Evolutionary conservation across 2,888 invertebrate species (phyloP).

Genomic region (Sipha maydis): DNA sequence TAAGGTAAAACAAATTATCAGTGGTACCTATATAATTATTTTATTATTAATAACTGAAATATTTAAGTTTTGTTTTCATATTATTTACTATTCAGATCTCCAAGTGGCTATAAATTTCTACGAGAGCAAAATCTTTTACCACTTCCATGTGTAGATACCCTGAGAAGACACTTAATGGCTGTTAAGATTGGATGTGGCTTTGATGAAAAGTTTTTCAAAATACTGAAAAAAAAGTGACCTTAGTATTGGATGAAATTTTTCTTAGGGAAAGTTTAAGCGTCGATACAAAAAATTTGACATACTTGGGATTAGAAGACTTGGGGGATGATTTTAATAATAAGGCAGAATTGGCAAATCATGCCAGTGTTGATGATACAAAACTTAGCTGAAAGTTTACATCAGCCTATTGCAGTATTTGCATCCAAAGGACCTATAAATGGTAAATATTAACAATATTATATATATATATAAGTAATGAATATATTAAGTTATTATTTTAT

Average conservation of each 20-base stretch:
- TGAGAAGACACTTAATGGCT: not conserved
- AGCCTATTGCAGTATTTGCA: not conserved
- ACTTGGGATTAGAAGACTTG: not conserved
- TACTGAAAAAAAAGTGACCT: not conserved
- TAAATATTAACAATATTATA: not conserved
- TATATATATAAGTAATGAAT: too few relatives aligned
- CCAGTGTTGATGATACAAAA: not conserved
- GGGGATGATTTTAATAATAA: not conserved
- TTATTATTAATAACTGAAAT: too few relatives aligned
- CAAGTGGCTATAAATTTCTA: not conserved
- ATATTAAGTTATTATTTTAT: too few relatives aligned
- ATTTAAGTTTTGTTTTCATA: too few relatives aligned
- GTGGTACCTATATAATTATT: too few relatives aligned
- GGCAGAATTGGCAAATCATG: not conserved
- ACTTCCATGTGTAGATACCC: not conserved
- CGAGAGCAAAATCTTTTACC: constrained; percentile 1
- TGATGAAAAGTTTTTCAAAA: not conserved
- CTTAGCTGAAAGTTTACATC: not conserved
- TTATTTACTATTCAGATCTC: not conserved
- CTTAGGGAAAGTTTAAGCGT: not conserved
- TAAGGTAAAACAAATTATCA: too few relatives aligned
- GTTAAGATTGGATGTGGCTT: not conserved
- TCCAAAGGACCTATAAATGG: constrained; percentile 2
- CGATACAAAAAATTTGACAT: not conserved
- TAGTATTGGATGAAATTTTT: constrained; percentile 8